Base-by-base conservation (phyloP, 2,113 vertebrate species). In the Puffinus mauretanicus region DNA sequence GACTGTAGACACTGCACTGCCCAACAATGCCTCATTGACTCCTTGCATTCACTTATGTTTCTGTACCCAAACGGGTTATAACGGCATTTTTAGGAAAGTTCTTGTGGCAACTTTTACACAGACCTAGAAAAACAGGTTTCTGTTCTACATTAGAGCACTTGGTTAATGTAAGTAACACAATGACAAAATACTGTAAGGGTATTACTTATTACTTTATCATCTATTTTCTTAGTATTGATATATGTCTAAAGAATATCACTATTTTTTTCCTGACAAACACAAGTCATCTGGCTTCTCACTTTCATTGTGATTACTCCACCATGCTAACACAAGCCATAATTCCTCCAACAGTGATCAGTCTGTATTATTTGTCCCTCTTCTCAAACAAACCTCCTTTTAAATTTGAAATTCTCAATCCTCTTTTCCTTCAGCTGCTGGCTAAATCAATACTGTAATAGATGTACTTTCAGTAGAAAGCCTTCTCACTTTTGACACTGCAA, bases 391-490 rank as follows among this genome's bases (percentile, higher is more conserved):
- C 34, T 36, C 62, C 36, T 38, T 82, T 84, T 96, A 96, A 95
- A 98, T 97, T 75, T 97, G 82, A 97, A 94, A 94, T 97, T 97
- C 91, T 88, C 82, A 78, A 83, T 78, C 84, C 93, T 82, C 42
- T 89, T 36, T 27, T 14, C 58, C 80, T 94, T 78, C 86, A 93
- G 70, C 58, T 88, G 40, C 64, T 82, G 84, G 79, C 78, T 94
- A 96, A 98, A 98, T 98, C 97, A 97, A 98, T 98, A 96, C 82
- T 62, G 80, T 97, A 97, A 98, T 58, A 96, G 95, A 98, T 91
- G 95, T 88, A 91, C 83, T 97, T 96, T 97, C 64, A 91, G 61
- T 29, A 49, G 76, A 97, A 95, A 96, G 96, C 91, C 51, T 78
- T 94, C 93, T 93, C 82, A 58, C 78, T 97, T 96, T 88, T 95